Evolutionary conservation across 2,888 invertebrate species (phyloP), one percentile per base, ranked within the genome.

Genomic region (Ceramica pisi): DNA sequence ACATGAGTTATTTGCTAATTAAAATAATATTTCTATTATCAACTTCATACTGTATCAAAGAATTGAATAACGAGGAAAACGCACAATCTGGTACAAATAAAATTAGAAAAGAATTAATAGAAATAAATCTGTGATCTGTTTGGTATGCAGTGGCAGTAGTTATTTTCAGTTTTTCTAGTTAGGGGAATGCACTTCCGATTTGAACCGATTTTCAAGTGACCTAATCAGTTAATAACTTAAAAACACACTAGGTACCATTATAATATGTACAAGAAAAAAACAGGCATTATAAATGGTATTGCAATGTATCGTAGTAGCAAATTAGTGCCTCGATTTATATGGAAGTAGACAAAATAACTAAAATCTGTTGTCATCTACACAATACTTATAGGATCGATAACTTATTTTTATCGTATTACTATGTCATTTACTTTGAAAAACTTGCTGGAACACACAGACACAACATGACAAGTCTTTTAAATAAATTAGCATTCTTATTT

Each of bases 311-410:
- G 60, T 62, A 65, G 57, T 62, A 65, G 23, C 56, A 70, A 79
- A 83, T 85, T 75, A 68, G 67, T 71, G 57, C 64, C 57, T 72
- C 62, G 48, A 80, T 71, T 14, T 23, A 61, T 77, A 67, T 69
- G 68, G 69, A 65, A 67, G 67, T 65, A 60, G 65, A 41, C 56
- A 46, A 53, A 53, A 57, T 63, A 75, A 55, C 53, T 73, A 56
- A 50, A 70, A 21, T n/a, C 26, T 57, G 51, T 60, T 66, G 57
- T 70, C 65, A 61, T 67, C 10, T 57, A 46, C 26, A 66, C 44
- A 55, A 67, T 56, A 59, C 23, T 68, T 71, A 56, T 63, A 82
- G 48, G 44, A 62, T 31, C 31, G 31, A 31, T 51, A 56, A 60
- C 79, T 71, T 64, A 71, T 60, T 82, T 60, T 5, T 26, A 55